These are phyloP conservation scores for Clinocottus analis DNA, from an alignment of 2,113 vertebrate species.

Conservation along the genomic window DNA sequence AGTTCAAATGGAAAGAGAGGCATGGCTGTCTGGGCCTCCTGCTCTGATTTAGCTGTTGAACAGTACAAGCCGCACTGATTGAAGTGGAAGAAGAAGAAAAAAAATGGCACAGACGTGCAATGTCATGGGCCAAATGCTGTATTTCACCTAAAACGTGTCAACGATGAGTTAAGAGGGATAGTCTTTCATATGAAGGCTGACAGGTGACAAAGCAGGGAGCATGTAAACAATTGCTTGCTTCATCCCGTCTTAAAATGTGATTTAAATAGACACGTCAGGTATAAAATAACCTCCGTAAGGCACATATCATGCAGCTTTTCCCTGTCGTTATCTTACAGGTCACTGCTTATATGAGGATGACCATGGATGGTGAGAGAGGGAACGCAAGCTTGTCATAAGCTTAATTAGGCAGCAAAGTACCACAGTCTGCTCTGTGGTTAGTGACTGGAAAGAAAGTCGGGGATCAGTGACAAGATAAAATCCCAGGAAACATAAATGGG, in stretches of 20 bases:
- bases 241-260: background rate
- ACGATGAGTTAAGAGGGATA: slow-evolving; percentile 7
- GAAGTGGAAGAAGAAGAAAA: background rate
- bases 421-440: background rate
- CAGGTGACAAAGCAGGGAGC: background rate
- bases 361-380: background rate
- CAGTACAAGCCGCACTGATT: slow-evolving; percentile 6
- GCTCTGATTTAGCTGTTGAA: slow-evolving; percentile 29
- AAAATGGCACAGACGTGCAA: background rate
- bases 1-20: slow-evolving; percentile 37
- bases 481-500: background rate
- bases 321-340: background rate
- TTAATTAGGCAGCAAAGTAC: slow-evolving; percentile 22
- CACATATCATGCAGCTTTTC: background rate
- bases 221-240: background rate
- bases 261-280: background rate
- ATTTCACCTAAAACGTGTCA: background rate
- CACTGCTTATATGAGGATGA: slow-evolving; percentile 1
- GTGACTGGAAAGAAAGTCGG: background rate
- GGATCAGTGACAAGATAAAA: background rate
- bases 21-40: background rate
- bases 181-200: background rate
- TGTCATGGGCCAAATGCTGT: slow-evolving; percentile 7
- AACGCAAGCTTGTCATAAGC: background rate
- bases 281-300: slow-evolving; percentile 9